Evolutionary conservation across 92 coral and sea anemone species (phyloP), one percentile per base, ranked within the genome.

Genomic region (Chrysogorgia sp.): DNA sequence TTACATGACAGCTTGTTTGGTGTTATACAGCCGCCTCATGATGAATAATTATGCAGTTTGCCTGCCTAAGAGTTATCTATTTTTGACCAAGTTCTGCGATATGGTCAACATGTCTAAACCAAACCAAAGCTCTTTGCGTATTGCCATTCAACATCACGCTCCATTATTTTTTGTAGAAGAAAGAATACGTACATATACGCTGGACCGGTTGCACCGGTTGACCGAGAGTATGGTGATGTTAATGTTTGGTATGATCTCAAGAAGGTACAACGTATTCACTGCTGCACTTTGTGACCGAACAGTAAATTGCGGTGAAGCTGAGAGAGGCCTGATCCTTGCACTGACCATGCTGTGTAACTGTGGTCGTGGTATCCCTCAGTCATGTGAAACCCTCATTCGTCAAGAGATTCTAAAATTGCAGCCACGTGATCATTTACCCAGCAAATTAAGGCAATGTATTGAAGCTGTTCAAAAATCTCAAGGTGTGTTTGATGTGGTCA

Each of bases 291-390:
- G 47, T 25, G 4, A 43, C 55, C 20, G 33, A 62, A 10, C 63
- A 13, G 14, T 21, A 40, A 79, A 31, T 25, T 87, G 86, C 0
- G 90, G 86, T 57, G 96, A 92, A 47, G 85, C 91, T 7, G 98
- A 87, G 40, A 81, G 98, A 82, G 84, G 78, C 2, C 72, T 94
- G 63, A 71, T 94, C 35, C 81, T 94, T 14, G 86, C 85, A 14
- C 71, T 94, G 43, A 89, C 92, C 40, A 89, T 94, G 97, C 67
- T 94, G 59, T 92, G 92, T 64, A 94, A 94, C 77, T 87, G 92
- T 76, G 98, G 90, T 53, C 77, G 82, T n/a, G 87, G 86, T 28
- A 82, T 94, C 26, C 83, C 96, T 14, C 62, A 40, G 9, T 24
- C 33, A 24, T 55, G 81, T 57, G 89, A 92, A 26, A 37, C 40